Evolutionary conservation across 2,888 invertebrate genomes (phyloP).

Genomic region (Gastracanthus pulcherrimus): DNA sequence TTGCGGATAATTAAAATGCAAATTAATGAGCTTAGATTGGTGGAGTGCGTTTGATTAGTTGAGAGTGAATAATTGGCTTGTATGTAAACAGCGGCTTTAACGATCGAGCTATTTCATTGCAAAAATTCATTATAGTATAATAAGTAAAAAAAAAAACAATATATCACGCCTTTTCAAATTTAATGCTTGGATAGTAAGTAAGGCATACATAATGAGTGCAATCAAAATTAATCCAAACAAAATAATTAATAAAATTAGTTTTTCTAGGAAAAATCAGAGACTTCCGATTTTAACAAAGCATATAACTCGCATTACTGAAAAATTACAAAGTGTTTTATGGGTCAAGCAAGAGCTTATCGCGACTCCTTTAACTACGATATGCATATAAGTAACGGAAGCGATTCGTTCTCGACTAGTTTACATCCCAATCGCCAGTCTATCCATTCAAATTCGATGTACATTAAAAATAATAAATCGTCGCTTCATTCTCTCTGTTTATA

Average conservation of each 20-base stretch:
- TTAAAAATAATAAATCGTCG: not conserved
- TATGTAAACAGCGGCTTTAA: not conserved
- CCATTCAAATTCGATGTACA: not conserved
- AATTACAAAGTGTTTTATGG: not conserved
- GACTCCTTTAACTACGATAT: not conserved
- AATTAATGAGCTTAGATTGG: conserved; percentile 18
- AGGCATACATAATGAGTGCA: no score
- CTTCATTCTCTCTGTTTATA: not conserved
- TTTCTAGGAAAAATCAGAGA: not conserved
- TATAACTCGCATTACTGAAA: not conserved
- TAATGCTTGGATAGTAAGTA: no score
- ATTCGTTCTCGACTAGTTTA: not conserved
- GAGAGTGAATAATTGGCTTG: conserved; percentile 4
- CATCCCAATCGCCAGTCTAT: not conserved
- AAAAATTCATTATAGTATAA: no score
- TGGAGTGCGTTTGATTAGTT: not conserved
- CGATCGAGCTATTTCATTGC: not conserved
- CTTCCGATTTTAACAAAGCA: no score
- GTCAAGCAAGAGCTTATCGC: not conserved
- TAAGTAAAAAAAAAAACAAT: no score
- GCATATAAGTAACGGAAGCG: not conserved
- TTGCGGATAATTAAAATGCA: conserved; percentile 12
- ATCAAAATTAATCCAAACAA: no score
- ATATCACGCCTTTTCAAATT: no score
- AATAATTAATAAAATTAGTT: not conserved